A percentile compares a stretch with the other conserved stretches of the same genome.
Evolutionary conservation across 2,113 vertebrate genomes (phyloP).

Genomic region (Mirza zaza): DNA sequence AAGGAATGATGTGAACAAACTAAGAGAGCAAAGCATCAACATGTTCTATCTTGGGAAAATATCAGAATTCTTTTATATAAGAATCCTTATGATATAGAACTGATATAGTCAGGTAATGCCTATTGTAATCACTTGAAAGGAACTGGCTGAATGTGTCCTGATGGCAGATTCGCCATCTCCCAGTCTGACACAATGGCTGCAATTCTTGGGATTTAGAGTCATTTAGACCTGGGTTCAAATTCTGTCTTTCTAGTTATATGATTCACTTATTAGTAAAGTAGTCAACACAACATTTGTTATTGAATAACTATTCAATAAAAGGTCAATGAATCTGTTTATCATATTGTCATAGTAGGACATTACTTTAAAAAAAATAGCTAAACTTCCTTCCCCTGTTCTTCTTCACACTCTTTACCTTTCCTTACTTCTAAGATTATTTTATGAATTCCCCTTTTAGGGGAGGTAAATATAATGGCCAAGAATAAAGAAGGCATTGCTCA

Average conservation of each 20-base stretch:
- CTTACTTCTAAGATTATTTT: neutral
- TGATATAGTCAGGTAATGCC: neutral
- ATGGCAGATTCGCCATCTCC: neutral
- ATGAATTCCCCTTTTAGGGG: neutral
- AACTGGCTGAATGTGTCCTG: neutral
- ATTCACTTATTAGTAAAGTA: neutral
- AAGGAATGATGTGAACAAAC: neutral
- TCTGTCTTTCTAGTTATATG: neutral
- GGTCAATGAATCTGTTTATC: constrained; percentile 1
- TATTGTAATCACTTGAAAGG: neutral
- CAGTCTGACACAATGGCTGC: neutral
- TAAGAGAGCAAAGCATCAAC: neutral
- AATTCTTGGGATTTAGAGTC: neutral
- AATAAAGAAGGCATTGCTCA: neutral
- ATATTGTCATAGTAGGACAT: neutral
- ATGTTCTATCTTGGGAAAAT: neutral
- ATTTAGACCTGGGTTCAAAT: constrained; percentile 7
- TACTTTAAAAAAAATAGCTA: neutral
- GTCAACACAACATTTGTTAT: neutral
- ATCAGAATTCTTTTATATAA: neutral
- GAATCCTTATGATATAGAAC: neutral
- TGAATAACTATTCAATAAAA: neutral
- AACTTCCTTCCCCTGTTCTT: neutral
- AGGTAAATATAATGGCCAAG: neutral
- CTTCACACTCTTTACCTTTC: neutral